A percentile compares a stretch with the other conserved stretches of the same genome.
Evolutionary conservation across 2,113 vertebrate genomes (phyloP).

Genomic region (Astur gentilis): DNA sequence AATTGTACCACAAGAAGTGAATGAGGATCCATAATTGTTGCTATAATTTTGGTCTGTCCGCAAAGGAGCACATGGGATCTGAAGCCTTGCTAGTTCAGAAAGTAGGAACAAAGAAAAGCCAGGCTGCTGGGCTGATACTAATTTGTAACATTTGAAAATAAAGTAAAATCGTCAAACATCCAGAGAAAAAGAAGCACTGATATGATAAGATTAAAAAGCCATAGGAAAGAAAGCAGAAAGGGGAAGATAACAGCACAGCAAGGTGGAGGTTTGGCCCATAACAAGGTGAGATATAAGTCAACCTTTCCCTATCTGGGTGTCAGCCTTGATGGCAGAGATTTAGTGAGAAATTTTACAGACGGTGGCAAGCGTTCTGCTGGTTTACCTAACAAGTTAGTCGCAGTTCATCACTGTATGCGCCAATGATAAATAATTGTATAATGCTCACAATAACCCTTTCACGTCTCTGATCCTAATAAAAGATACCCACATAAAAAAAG

Average conservation of each 20-base stretch:
- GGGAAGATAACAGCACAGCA: not conserved
- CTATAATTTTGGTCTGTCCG: not conserved
- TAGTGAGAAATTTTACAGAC: not conserved
- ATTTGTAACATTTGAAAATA: not conserved
- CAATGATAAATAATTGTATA: not conserved
- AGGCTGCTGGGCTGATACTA: not conserved
- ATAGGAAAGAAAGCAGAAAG: not conserved
- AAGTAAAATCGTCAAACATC: not conserved
- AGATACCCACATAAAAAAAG: not conserved
- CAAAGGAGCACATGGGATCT: fast-evolving
- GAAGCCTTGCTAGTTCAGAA: not conserved
- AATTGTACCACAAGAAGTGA: fast-evolving
- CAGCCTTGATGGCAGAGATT: fast-evolving
- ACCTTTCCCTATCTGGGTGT: not conserved
- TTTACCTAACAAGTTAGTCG: not conserved
- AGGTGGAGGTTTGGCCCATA: not conserved
- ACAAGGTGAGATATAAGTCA: not conserved
- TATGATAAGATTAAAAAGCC: not conserved
- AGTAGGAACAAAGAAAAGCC: not conserved
- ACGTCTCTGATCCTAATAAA: not conserved
- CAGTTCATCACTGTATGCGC: not conserved
- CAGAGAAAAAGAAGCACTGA: not conserved
- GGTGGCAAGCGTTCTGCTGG: not conserved
- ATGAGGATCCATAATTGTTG: not conserved
- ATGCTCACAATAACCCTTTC: not conserved